Base-by-base conservation (phyloP, 2,113 vertebrate genomes). In the Hippocampus comes region DNA sequence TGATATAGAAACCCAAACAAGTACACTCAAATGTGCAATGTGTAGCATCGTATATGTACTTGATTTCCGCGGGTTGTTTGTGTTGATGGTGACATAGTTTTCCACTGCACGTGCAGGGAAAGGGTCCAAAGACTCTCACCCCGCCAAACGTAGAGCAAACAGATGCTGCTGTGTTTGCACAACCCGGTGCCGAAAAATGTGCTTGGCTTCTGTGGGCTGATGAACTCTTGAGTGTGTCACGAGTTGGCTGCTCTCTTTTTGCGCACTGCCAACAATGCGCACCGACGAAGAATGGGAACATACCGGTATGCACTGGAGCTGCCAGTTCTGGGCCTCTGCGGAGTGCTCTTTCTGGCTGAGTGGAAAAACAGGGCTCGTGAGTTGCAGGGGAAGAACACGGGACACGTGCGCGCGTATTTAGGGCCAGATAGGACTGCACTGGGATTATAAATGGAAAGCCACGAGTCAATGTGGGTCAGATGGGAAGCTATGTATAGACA, bases 101-200 rank as follows among this genome's bases (percentile, higher is more conserved):
- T 25, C n/a, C 23, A 27, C 56, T 25, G 23, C 7, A 21, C 56
- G 23, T 59, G 42, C 69, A 68, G 73, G 68, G 56, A 60, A 61
- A 57, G 34, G 34, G 34, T 38, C 34, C 34, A 38, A 38, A 38
- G 34, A 38, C 5, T 5, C 34, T 38, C 34, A 38, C 60, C 14
- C 20, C 5, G 21, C 9, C 57, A 15, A 59, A 63, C 20, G 34
- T 8, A 12, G 3, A 12, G 61, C 34, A 43, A 38, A 68, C 85
- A 86, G 82, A 84, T 80, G 82, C 63, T 68, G 55, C 14, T 46
- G 56, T 79, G 84, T 86, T 87, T 86, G 71, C 64, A 78, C 78
- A 80, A n/a, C 65, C 72, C 65, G 73, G 67, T 76, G 66, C 76
- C 75, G 73, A 75, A 80, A 86, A 81, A 76, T 68, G 25, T 68